A percentile compares a stretch with the other conserved stretches of the same genome.
phyloP scores from a whole-genome alignment of 2,113 vertebrate species.

The Notiomystis cincta region DNA sequence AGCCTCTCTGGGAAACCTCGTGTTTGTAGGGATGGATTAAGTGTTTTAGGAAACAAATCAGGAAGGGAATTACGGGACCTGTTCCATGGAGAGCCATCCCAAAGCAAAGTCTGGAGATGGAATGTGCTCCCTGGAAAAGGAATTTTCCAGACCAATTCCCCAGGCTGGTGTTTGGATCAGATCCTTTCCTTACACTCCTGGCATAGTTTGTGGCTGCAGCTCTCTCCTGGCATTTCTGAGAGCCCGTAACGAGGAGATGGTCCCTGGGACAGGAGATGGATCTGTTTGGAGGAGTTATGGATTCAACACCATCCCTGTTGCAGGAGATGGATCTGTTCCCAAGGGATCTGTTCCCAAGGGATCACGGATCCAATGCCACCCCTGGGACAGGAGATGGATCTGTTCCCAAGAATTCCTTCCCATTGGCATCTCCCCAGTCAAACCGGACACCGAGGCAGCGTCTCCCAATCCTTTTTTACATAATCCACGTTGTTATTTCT shows the following conservation, averaged over 20 bases:
- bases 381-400: neutral
- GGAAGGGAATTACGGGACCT: neutral
- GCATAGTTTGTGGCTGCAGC: neutral
- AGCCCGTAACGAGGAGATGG: accelerated
- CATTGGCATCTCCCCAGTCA: slow-evolving; percentile 14
- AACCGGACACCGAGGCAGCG: neutral
- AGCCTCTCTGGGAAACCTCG: neutral
- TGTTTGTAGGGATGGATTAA: neutral
- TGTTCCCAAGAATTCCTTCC: neutral
- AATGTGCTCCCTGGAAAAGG: neutral
- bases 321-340: neutral
- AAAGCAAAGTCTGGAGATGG: neutral
- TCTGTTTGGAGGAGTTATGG: neutral
- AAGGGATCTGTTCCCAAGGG: neutral
- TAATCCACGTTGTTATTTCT: slow-evolving; percentile 14
- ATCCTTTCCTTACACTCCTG: neutral
- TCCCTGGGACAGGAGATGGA: neutral
- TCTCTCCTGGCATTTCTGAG: neutral
- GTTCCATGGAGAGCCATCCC: neutral
- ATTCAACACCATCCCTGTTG: neutral
- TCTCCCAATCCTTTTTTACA: slow-evolving; percentile 21
- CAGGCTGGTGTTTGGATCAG: neutral
- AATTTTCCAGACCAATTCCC: neutral
- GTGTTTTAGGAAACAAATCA: neutral
- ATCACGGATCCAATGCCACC: no score